A percentile compares a stretch with the other conserved stretches of the same genome.
Evolutionary conservation across 2,113 vertebrate genomes (phyloP).

Genomic region (Phalacrocorax aristotelis): DNA sequence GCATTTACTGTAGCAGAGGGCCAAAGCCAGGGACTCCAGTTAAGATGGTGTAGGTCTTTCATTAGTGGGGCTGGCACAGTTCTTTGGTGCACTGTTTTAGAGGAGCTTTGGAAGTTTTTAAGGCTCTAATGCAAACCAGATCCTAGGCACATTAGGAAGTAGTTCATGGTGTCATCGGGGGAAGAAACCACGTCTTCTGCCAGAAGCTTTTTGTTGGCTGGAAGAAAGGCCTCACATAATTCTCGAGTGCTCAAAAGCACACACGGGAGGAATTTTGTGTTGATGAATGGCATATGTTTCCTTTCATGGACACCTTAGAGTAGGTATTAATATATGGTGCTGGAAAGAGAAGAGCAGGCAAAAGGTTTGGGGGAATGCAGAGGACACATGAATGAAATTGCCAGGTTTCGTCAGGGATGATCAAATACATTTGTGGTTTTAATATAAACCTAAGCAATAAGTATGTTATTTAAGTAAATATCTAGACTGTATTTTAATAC

Average conservation of each 20-base stretch:
- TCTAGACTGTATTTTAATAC: neutral
- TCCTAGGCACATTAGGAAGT: neutral
- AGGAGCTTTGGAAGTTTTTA: neutral
- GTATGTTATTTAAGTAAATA: neutral
- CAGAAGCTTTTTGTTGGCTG: constrained; percentile 22
- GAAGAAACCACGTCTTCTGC: neutral
- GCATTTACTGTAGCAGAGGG: neutral
- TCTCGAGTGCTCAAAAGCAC: neutral
- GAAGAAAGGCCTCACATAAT: neutral
- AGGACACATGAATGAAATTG: neutral
- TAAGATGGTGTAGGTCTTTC: neutral
- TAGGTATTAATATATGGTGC: neutral
- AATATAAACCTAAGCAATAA: neutral
- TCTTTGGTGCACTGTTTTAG: neutral
- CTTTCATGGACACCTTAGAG: neutral
- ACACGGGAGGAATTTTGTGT: fast-evolving
- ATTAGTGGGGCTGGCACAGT: neutral
- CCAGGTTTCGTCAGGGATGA: neutral
- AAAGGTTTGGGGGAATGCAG: neutral
- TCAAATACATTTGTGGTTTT: neutral
- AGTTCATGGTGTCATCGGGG: neutral
- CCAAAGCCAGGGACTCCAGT: neutral
- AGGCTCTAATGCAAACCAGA: neutral
- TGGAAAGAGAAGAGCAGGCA: neutral
- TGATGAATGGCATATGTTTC: neutral